Conservation (phyloP, 2,797 vertebrate species). For the Halcyon smyrnensis region DNA sequence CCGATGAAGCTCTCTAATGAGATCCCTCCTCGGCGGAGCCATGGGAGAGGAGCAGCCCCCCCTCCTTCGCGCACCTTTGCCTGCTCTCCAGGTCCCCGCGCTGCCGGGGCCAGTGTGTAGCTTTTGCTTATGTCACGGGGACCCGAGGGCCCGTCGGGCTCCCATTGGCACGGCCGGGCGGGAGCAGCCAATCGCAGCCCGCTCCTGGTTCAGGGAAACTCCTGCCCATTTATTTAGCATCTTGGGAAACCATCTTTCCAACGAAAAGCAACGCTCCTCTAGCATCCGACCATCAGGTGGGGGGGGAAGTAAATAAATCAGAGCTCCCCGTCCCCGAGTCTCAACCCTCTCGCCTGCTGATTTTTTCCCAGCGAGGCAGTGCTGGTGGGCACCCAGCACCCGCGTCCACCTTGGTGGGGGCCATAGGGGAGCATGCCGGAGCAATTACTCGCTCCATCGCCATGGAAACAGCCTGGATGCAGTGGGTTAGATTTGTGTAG, state of each 20-base stretch:
- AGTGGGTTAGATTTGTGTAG: conserved; percentile 85
- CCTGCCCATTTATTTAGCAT: conserved; percentile 82
- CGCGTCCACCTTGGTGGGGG: conserved; percentile 83
- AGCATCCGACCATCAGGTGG: conserved; percentile 6
- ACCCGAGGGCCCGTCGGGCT: conserved; percentile 78
- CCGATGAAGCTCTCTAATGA: conserved; percentile 64
- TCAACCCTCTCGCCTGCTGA: not conserved
- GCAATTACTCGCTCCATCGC: conserved; percentile 93
- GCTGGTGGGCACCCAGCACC: conserved; percentile 70
- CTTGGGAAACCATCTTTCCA: conserved; percentile 73
- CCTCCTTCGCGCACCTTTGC: conserved; percentile 61
- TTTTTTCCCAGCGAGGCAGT: conserved; percentile 67
- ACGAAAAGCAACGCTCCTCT: conserved; percentile 62
- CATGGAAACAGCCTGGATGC: conserved; percentile 98
- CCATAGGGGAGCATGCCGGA: conserved; percentile 69
- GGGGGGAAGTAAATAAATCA: not conserved
- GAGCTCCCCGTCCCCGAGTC: not conserved
- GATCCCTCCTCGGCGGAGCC: conserved; percentile 70
- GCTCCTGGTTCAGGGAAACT: conserved; percentile 84
- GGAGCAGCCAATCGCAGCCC: conserved; percentile 86
- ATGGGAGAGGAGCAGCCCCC: conserved; percentile 69
- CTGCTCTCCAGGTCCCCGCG: conserved; percentile 72
- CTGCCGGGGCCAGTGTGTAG: conserved; percentile 85
- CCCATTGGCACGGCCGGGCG: conserved; percentile 87
- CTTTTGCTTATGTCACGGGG: conserved; percentile 92